Percentiles rank a stretch among this genome's conserved stretches.
These are phyloP conservation scores for Corythaixoides concolor DNA, from an alignment of 2,113 vertebrate species.

Conservation along the genomic window DNA sequence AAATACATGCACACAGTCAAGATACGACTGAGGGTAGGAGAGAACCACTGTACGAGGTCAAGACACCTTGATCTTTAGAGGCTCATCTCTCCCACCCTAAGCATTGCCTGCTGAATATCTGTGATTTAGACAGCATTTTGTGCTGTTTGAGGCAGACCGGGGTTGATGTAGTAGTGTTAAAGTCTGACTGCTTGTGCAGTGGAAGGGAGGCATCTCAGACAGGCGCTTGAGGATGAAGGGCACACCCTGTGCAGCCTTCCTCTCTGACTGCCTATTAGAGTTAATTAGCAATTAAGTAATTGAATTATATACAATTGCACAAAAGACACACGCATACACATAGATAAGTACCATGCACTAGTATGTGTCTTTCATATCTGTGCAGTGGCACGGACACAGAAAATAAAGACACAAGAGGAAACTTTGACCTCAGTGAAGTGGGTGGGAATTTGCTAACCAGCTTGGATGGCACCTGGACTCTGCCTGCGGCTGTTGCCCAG, in stretches of 20 bases:
- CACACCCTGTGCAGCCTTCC: background rate
- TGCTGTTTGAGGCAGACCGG: background rate
- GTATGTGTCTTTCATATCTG: background rate
- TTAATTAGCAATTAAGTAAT: conserved; percentile 27
- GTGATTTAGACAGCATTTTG: background rate
- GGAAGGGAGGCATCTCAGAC: background rate
- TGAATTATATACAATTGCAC: background rate
- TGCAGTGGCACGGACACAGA: fast-evolving
- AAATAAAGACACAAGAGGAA: background rate
- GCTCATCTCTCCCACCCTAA: background rate
- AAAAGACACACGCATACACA: background rate
- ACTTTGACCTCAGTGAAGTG: background rate
- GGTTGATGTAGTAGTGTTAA: background rate
- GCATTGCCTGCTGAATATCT: background rate
- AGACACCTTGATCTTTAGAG: background rate
- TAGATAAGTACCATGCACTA: background rate
- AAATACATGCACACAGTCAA: background rate
- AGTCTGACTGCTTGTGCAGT: background rate
- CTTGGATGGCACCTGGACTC: background rate
- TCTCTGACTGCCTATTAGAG: background rate
- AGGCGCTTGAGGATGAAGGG: background rate
- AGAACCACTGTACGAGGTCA: background rate
- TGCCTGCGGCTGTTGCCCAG: background rate
- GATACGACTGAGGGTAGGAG: background rate
- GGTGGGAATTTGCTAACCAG: background rate